These are phyloP conservation scores for Agapornis roseicollis DNA, from an alignment of 2,113 vertebrate species.

Conservation along the genomic window DNA sequence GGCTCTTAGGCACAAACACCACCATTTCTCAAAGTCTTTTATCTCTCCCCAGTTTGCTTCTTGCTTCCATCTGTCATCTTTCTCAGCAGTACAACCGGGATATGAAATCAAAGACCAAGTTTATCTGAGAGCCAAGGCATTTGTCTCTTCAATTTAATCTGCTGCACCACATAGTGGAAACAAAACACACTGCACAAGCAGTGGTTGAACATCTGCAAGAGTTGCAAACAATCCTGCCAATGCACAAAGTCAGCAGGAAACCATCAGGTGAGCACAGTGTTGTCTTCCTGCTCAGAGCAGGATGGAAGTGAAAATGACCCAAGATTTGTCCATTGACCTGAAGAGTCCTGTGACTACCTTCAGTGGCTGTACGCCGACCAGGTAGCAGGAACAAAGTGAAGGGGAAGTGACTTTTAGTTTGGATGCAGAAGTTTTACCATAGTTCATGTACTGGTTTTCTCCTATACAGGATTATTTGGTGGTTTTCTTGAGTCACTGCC, in stretches of 20 bases:
- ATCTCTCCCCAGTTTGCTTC: background rate
- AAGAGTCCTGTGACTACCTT: background rate
- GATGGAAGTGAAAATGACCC: background rate
- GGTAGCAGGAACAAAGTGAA: fast-evolving
- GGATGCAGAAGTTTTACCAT: background rate
- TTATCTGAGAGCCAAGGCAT: background rate
- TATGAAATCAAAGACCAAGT: background rate
- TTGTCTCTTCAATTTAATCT: background rate
- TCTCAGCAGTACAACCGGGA: background rate
- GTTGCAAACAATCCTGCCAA: background rate
- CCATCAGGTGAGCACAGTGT: background rate
- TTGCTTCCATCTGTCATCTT: background rate
- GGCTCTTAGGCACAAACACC: background rate
- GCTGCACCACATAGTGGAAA: background rate
- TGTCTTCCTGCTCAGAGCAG: background rate
- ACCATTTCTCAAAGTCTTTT: background rate
- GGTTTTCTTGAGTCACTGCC: background rate
- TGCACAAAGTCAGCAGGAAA: background rate
- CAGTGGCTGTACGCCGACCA: background rate
- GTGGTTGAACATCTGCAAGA: background rate
- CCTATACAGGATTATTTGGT: background rate
- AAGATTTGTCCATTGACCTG: background rate
- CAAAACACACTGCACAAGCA: background rate
- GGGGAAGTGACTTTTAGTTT: background rate
- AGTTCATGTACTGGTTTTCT: fast-evolving